A percentile compares a stretch with the other conserved stretches of the same genome.
Conservation (phyloP, 2,113 vertebrate species). For the Callaeas wilsoni region DNA sequence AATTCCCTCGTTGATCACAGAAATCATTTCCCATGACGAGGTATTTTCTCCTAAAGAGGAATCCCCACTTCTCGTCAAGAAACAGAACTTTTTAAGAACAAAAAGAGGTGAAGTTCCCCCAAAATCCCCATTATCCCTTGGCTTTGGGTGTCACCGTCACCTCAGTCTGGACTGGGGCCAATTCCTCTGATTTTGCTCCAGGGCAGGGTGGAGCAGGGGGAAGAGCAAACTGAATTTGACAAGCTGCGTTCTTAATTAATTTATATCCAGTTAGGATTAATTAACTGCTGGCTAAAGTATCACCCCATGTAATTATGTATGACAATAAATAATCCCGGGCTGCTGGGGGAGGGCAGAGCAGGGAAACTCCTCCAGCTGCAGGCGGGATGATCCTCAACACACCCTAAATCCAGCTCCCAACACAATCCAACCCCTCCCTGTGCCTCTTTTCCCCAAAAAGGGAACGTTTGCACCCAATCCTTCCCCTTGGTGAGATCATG, state of each 20-base stretch:
- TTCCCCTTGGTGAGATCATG: background rate
- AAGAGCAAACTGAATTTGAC: slow-evolving; percentile 27
- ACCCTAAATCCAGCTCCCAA: background rate
- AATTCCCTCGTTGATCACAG: background rate
- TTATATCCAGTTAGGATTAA: slow-evolving; percentile 57
- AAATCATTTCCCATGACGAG: background rate
- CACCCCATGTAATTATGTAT: slow-evolving; percentile 41
- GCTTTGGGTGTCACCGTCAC: background rate
- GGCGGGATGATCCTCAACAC: too few relatives aligned
- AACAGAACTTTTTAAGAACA: background rate
- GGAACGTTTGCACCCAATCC: background rate
- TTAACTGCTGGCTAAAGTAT: slow-evolving; percentile 25
- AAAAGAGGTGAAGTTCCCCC: accelerated
- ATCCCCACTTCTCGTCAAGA: background rate
- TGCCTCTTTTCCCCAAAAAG: background rate
- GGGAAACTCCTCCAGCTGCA: background rate
- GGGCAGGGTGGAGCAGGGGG: background rate
- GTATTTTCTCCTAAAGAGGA: background rate
- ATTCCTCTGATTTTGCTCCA: background rate
- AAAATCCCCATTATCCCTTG: accelerated
- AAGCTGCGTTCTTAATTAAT: slow-evolving; percentile 41
- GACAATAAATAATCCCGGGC: slow-evolving; percentile 3
- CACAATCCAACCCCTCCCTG: accelerated
- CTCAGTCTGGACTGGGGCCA: background rate
- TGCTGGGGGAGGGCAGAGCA: background rate